Evolutionary conservation across 2,888 invertebrate species (phyloP).

Genomic region (Cosmorhoe ocellata): DNA sequence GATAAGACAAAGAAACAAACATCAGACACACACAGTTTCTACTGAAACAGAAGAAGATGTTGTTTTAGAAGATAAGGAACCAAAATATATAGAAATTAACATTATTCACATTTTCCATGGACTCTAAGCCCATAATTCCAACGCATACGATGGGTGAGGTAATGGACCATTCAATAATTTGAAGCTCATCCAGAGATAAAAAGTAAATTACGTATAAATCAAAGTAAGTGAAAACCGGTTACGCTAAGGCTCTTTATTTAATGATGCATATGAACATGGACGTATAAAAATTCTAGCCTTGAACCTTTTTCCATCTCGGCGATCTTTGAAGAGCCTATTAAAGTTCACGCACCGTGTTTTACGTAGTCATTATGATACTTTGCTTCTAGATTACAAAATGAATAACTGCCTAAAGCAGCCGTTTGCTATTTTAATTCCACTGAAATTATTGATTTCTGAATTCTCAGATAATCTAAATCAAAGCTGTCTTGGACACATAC

Average conservation of each 20-base stretch:
- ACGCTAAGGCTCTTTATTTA: conserved; percentile 21
- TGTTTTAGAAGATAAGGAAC: no score
- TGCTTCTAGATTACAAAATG: not conserved
- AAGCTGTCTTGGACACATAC: no score
- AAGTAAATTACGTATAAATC: conserved; percentile 18
- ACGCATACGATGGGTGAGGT: conserved; percentile 7
- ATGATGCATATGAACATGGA: conserved; percentile 21
- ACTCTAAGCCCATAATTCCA: conserved; percentile 10
- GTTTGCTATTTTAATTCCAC: no score
- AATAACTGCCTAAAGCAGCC: no score
- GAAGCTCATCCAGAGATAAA: conserved; percentile 15
- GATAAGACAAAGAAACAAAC: no score
- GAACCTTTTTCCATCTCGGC: conserved; percentile 33
- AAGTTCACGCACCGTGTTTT: conserved; percentile 26
- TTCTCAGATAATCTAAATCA: no score
- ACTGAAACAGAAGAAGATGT: no score
- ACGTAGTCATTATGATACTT: conserved; percentile 2
- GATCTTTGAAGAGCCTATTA: conserved; percentile 23
- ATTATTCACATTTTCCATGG: no score
- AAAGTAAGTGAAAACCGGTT: conserved; percentile 21
- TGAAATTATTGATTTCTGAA: no score
- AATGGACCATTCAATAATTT: conserved; percentile 14
- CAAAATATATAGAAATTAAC: no score
- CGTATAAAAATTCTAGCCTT: conserved; percentile 30
- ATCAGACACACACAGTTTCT: no score